Evolutionary conservation across 1,140 invertebrate species (phyloP), one percentile per base, ranked within the genome.

Genomic region (Bombus huntii): DNA sequence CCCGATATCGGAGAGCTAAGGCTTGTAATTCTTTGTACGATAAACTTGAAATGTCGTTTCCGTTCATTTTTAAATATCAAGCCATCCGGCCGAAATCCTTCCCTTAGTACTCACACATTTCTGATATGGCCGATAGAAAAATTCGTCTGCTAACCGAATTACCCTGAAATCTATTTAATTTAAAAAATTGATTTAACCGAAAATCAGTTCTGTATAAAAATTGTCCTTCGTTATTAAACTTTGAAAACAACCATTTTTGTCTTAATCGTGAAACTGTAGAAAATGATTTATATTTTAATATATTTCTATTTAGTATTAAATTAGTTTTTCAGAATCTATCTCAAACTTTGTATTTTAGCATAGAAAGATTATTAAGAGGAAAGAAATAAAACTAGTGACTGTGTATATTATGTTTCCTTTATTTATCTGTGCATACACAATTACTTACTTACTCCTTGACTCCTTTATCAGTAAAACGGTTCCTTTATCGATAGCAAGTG

Each of bases 11-110:
- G 13, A 91, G 70, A 66, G 94, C 94, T 47, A 94, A 82, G 2
- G 92, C 91, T 88, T 94, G 94, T 42, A 94, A 89, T 81, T 94
- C 92, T 75, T 93, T 94, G 87, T 94, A 94, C 59, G 93, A 93
- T 62, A 94, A 88, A 59, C 84, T 84, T 28, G 88, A 81, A 66
- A 94, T 87, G 84, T 93, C 93, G 37, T 87, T 81, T 82, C 87
- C 88, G 82, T 91, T 93, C 92, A 93, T 94, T 87, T 87, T 88
- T 80, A 76, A 79, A 81, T 34, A 75, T 70, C 25, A 34, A 73
- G 39, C 42, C 47, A 39, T 28, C 71, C 59, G 39, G 65, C 39
- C 59, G 57, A 15, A 42, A 73, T 83, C 68, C 78, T 87, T 81
- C 73, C 42, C 71, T 59, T 42, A 22, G 47, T 59, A 53, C 78